Percentiles rank a stretch among this genome's conserved stretches.
Evolutionary conservation across 1,140 invertebrate species (phyloP).

Genomic region (Lordiphosa clarofinis): DNA sequence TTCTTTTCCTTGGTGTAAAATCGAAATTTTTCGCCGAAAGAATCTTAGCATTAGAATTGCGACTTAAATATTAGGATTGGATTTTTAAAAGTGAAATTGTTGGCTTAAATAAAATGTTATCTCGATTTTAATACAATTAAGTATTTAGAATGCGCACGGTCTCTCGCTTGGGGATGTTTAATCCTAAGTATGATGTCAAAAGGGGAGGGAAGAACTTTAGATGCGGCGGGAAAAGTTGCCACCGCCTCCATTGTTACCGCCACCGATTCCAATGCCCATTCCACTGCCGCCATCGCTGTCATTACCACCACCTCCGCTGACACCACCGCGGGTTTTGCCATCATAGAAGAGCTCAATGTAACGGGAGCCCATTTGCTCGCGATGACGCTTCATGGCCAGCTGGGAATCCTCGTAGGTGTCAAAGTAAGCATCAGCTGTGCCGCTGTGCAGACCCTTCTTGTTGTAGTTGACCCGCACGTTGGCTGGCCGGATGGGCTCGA

Average conservation of each 20-base stretch:
- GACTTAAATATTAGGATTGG: slow-evolving; percentile 36
- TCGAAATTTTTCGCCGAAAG: slow-evolving; percentile 25
- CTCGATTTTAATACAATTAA: slow-evolving; percentile 10
- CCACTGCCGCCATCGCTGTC: slow-evolving; percentile 18
- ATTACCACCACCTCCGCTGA: slow-evolving; percentile 20
- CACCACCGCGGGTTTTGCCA: slow-evolving; percentile 60
- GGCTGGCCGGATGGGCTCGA: slow-evolving; percentile 73
- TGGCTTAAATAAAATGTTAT: slow-evolving; percentile 33
- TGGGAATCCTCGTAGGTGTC: slow-evolving; percentile 88
- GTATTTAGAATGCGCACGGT: slow-evolving; percentile 7
- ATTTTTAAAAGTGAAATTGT: slow-evolving; percentile 18
- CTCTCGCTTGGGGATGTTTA: slow-evolving; percentile 4
- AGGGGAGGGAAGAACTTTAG: slow-evolving; percentile 27
- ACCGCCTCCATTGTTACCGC: slow-evolving; percentile 13
- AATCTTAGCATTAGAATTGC: slow-evolving; percentile 32
- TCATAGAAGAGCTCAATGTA: slow-evolving; percentile 88
- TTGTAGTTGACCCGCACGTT: slow-evolving; percentile 77
- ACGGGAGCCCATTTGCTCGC: slow-evolving; percentile 92
- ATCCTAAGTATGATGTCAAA: neutral
- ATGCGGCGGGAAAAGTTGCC: slow-evolving; percentile 62
- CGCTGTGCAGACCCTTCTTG: slow-evolving; percentile 90
- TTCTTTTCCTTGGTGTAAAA: slow-evolving; percentile 11
- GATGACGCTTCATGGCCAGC: slow-evolving; percentile 88
- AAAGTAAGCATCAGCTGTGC: slow-evolving; percentile 94
- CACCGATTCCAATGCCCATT: slow-evolving; percentile 4